These are phyloP conservation scores for Podarcis lilfordi DNA, from an alignment of 2,797 vertebrate species.

Conservation along the genomic window DNA sequence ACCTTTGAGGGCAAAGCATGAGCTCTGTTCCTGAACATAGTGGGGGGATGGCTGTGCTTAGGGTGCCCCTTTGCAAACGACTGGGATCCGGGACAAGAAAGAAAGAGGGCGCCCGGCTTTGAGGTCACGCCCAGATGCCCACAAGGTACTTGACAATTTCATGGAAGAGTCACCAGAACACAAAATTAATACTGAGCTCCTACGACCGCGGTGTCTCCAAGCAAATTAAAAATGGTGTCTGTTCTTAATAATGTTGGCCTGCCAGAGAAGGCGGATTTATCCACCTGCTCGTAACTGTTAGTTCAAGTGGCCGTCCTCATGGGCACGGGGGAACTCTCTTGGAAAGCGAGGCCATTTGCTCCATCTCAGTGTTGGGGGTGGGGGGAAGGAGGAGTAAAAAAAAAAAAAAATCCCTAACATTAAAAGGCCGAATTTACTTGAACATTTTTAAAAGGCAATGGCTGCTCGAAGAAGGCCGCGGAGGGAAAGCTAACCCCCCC, in stretches of 20 bases:
- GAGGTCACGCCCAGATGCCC: not conserved
- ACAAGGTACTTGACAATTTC: slow-evolving; percentile 6
- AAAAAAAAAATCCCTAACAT: not conserved
- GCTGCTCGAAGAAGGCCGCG: slow-evolving; percentile 15
- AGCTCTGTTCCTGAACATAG: not conserved
- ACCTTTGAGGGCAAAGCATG: not conserved
- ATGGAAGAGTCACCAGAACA: not conserved
- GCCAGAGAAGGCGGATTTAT: not conserved
- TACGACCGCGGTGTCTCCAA: not conserved
- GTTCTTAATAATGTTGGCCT: not conserved
- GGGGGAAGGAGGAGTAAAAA: no score
- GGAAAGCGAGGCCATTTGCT: not conserved
- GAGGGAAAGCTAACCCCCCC: not conserved
- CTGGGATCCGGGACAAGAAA: not conserved
- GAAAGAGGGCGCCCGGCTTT: not conserved
- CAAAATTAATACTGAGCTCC: slow-evolving; percentile 2
- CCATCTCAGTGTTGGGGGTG: not conserved
- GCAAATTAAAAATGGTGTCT: slow-evolving; percentile 4
- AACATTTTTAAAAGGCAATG: not conserved
- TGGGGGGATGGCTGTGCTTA: no score
- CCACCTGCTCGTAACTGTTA: not conserved
- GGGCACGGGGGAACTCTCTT: not conserved
- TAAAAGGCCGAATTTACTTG: not conserved
- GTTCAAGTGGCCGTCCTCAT: not conserved
- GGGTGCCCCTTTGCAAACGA: not conserved